Evolutionary conservation across 2,888 invertebrate genomes (phyloP), one percentile per base, ranked within the genome.

Genomic region (Creontiades dilutus): DNA sequence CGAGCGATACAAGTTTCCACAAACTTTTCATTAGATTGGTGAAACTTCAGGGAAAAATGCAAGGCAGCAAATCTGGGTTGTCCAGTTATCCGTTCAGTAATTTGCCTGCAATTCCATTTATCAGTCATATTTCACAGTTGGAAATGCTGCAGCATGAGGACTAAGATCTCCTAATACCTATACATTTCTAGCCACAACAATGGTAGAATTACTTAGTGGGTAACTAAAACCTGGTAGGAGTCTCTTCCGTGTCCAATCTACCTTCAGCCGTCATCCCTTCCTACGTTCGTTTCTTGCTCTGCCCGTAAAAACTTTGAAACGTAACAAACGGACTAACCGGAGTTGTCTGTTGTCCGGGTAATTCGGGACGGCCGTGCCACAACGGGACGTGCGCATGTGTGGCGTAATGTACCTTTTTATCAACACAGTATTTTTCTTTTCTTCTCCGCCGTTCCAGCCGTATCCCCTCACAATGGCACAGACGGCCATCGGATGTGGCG

Each of bases 341-440:
- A 68, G 68, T 19, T 19, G 61, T 2, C n/a, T 61, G 61, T 68
- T 68, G 23, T 68, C 19, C 61, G n/a, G 61, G 16, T 52, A 52
- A 61, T 68, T 68, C 23, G 68, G 68, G 68, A 23, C 68, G 68
- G 68, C 68, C 68, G 68, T 23, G 68, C 68, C 68, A 68, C 68
- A 68, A 23, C 23, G 27, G 68, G 68, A 68, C 68, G 68, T 68
- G 68, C 68, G 68, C 68, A 19, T 68, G 68, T 61, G n/a, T 61
- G 61, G 61, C 61, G 61, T 61, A 61, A 61, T 27, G 19, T 23
- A 68, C 68, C 19, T 68, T 68, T 68, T 68, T 68, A 16, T 61
- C 61, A 12, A 23, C 52, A 37, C 37, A 37, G 37, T 68, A 27
- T n/a, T 5, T 16, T 68, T 68, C 23, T 68, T 68, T 68, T 68